Evolutionary conservation across 2,113 vertebrate genomes (phyloP).

Genomic region (Istiophorus platypterus): DNA sequence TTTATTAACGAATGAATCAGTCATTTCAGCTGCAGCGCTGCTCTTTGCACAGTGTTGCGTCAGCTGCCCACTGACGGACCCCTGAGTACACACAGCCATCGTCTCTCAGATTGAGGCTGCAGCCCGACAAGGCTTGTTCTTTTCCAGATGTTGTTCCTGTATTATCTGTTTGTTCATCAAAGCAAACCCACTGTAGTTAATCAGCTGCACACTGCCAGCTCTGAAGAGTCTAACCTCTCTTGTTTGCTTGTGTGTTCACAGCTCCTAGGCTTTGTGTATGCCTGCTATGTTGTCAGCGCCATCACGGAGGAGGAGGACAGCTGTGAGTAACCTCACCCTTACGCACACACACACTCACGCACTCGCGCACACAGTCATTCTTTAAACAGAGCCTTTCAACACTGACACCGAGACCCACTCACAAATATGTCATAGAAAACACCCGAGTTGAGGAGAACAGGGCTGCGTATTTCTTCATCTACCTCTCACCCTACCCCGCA

Average conservation of each 20-base stretch:
- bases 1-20: not conserved
- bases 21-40: not conserved
- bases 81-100: not conserved
- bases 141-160: constrained; percentile 35
- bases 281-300: constrained; percentile 89
- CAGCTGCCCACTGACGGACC: not conserved
- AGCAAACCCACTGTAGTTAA: constrained; percentile 37
- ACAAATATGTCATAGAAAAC: constrained; percentile 36
- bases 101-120: not conserved
- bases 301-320: constrained; percentile 90
- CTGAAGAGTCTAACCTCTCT: constrained; percentile 49
- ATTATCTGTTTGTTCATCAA: constrained; percentile 16
- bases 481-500: constrained; percentile 20
- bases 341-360: constrained; percentile 43
- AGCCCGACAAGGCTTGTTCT: not conserved
- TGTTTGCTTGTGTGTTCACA: constrained; percentile 79
- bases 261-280: constrained; percentile 90
- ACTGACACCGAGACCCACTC: constrained; percentile 33
- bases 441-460: constrained; percentile 20
- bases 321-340: constrained; percentile 72
- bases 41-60: constrained; percentile 25
- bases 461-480: constrained; percentile 45
- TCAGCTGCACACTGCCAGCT: not conserved
- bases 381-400: constrained; percentile 32
- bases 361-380: constrained; percentile 24